phyloP scores from a whole-genome alignment of 2,888 invertebrate species.

The Drosophila mulleri region DNA sequence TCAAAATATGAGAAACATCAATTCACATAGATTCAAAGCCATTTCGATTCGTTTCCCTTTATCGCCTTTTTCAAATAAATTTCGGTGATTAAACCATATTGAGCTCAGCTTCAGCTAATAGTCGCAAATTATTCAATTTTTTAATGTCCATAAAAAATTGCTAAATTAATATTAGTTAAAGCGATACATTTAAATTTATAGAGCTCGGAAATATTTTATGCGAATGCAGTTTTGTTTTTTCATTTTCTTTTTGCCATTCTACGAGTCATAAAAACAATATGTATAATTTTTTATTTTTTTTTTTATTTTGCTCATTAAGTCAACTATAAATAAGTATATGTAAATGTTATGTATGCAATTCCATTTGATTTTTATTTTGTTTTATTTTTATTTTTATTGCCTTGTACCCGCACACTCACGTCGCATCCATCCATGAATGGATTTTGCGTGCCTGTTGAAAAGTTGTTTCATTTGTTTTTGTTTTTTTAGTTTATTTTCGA shows the following conservation, averaged over 20 bases:
- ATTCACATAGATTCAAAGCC: constrained; percentile 13
- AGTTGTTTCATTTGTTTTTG: constrained; percentile 24
- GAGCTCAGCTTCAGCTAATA: constrained; percentile 1
- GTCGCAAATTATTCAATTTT: constrained; percentile 6
- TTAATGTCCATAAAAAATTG: constrained; percentile 3
- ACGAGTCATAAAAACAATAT: constrained; percentile 9
- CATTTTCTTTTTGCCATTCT: neutral
- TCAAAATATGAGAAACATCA: constrained; percentile 21
- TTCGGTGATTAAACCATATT: constrained; percentile 13
- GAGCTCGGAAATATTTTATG: constrained; percentile 9
- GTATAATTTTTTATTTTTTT: neutral
- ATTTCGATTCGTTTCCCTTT: constrained; percentile 13
- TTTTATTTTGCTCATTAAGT: constrained; percentile 44
- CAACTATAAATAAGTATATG: constrained; percentile 48
- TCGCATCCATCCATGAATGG: constrained; percentile 52
- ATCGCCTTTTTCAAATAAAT: constrained; percentile 1
- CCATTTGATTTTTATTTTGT: constrained; percentile 31
- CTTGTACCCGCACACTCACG: constrained; percentile 47
- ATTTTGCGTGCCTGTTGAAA: constrained; percentile 42
- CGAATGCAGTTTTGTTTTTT: constrained; percentile 13
- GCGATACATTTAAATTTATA: constrained; percentile 21
- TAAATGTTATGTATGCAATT: constrained; percentile 58
- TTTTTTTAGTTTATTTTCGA: constrained; percentile 42
- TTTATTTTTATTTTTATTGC: constrained; percentile 27
- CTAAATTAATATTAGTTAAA: constrained; percentile 24